Conservation (phyloP, 1,140 invertebrate genomes). For the Drosophila parvula region DNA sequence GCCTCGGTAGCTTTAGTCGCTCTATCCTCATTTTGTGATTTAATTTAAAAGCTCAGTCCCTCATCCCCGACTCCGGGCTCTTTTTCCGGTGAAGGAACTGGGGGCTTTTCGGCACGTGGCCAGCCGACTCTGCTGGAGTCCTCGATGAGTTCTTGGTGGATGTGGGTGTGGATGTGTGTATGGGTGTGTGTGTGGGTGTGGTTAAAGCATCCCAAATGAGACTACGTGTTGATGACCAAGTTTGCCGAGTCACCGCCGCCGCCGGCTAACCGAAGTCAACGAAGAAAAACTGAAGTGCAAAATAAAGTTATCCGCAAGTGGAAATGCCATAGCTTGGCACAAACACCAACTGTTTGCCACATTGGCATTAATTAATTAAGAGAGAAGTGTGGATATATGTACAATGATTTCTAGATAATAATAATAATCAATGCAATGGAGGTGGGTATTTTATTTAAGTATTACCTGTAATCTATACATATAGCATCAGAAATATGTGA, state of each 20-base stretch:
- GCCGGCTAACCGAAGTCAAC: constrained; percentile 21
- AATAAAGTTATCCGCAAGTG: constrained; percentile 20
- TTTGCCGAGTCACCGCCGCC: constrained; percentile 30
- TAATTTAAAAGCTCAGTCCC: constrained; percentile 73
- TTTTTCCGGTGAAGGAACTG: constrained; percentile 4
- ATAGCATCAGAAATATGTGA: neutral
- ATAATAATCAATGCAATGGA: neutral
- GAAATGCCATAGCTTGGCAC: neutral
- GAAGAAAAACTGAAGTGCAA: constrained; percentile 12
- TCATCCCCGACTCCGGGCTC: constrained; percentile 14
- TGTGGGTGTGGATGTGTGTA: too few relatives aligned
- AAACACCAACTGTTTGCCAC: neutral
- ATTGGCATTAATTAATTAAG: constrained; percentile 12
- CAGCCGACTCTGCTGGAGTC: constrained; percentile 21
- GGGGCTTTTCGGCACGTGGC: constrained; percentile 51
- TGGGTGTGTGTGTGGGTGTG: constrained; percentile 11
- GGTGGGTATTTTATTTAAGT: neutral
- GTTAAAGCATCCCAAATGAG: constrained; percentile 70
- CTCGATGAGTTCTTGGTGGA: constrained; percentile 37
- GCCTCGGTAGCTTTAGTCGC: constrained; percentile 52
- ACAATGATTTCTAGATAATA: neutral
- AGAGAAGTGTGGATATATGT: neutral
- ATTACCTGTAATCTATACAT: neutral
- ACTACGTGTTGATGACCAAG: constrained; percentile 65
- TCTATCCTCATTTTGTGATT: constrained; percentile 78